Conservation (phyloP, 2,113 vertebrate genomes). For the Pteruthius melanotis region DNA sequence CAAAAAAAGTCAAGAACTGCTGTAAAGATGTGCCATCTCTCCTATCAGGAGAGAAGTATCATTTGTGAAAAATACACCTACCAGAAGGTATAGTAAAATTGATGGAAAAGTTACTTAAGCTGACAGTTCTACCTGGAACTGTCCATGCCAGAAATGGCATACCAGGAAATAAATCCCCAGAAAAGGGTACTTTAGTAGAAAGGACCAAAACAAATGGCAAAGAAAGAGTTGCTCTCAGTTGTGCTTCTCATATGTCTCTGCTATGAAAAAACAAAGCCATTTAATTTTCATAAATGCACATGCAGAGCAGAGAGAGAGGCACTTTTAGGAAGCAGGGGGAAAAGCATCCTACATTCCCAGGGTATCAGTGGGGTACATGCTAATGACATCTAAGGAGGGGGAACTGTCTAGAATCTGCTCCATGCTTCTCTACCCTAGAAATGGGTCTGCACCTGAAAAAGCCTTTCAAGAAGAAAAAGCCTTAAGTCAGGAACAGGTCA, state of each 20-base stretch:
- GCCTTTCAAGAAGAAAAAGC: not conserved
- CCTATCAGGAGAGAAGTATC: not conserved
- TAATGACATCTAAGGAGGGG: not conserved
- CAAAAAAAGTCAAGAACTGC: not conserved
- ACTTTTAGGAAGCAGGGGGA: not conserved
- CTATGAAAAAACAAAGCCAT: not conserved
- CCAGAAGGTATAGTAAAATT: not conserved
- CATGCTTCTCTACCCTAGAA: not conserved
- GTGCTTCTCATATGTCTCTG: not conserved
- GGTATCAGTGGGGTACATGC: fast-evolving
- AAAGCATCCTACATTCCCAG: not conserved
- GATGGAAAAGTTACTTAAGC: not conserved
- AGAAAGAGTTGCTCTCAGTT: not conserved
- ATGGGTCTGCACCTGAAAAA: not conserved
- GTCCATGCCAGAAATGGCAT: not conserved
- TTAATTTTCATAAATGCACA: not conserved
- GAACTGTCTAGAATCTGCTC: not conserved
- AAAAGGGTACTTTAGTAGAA: not conserved
- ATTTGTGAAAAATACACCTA: not conserved
- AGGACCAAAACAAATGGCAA: not conserved
- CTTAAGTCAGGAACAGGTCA: not conserved
- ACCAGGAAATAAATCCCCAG: not conserved
- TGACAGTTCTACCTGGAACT: not conserved
- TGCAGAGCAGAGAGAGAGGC: not conserved
- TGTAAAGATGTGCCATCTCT: not conserved